Evolutionary conservation across 2,888 invertebrate species (phyloP).

Genomic region (Idaea dimidiata): DNA sequence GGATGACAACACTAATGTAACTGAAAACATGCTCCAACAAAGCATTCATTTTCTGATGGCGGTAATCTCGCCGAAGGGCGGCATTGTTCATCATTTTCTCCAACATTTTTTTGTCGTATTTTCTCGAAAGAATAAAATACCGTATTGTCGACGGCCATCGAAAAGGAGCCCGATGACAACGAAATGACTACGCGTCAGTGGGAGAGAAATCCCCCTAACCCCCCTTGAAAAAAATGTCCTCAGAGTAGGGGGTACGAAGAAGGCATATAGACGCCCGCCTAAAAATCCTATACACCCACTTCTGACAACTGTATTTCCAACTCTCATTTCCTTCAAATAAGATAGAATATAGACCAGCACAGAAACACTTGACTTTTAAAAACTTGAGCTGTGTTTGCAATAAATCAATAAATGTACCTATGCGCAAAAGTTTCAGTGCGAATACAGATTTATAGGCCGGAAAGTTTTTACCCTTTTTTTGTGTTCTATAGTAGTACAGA

Average conservation of each 20-base stretch:
- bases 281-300: conserved; percentile 55
- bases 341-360: background rate
- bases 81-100: conserved; percentile 78
- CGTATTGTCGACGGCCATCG: conserved; percentile 76
- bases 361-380: conserved; percentile 56
- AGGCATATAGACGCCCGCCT: conserved; percentile 66
- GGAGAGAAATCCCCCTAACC: conserved; percentile 51
- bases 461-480: background rate
- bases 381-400: conserved; percentile 66
- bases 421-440: conserved; percentile 43
- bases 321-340: conserved; percentile 27
- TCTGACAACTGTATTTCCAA: conserved; percentile 40
- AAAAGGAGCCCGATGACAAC: conserved; percentile 77
- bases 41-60: conserved; percentile 80
- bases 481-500: background rate
- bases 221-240: conserved; percentile 72
- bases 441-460: conserved; percentile 66
- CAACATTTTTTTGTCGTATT: conserved; percentile 63
- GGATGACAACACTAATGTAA: conserved; percentile 75
- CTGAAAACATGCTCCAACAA: conserved; percentile 75
- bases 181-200: conserved; percentile 75
- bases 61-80: conserved; percentile 79
- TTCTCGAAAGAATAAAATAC: conserved; percentile 75
- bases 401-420: conserved; percentile 74
- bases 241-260: conserved; percentile 70